Conservation (phyloP, 2,797 vertebrate genomes). For the Florisuga fusca region DNA sequence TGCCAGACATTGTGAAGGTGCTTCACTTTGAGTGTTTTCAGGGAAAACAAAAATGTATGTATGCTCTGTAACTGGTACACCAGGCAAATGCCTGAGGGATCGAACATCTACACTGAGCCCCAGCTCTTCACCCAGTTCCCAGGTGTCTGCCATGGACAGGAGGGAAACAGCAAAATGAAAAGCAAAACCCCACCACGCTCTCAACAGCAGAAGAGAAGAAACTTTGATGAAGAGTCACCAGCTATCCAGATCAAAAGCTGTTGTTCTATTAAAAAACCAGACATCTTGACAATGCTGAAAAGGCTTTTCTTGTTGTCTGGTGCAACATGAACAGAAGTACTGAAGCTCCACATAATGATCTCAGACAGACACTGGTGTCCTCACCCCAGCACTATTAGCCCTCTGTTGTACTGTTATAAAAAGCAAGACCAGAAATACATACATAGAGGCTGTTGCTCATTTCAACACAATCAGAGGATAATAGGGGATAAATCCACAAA, state of each 20-base stretch:
- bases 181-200: not conserved
- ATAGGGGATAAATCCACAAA: not conserved
- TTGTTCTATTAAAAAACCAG: not conserved
- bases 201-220: not conserved
- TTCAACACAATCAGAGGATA: not conserved
- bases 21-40: not conserved
- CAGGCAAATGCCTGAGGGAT: not conserved
- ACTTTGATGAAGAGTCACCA: not conserved
- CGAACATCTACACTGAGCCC: not conserved
- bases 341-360: not conserved
- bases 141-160: not conserved
- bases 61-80: not conserved
- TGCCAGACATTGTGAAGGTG: fast-evolving
- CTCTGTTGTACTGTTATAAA: not conserved
- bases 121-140: not conserved
- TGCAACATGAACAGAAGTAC: not conserved
- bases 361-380: not conserved
- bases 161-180: not conserved
- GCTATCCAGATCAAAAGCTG: not conserved
- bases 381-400: not conserved
- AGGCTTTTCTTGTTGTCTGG: not conserved
- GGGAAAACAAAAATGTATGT: not conserved
- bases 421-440: fast-evolving
- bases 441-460: fast-evolving
- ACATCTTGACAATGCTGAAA: not conserved